Base-by-base conservation (phyloP, 2,888 invertebrate genomes). In the Drosophila meridionalis region DNA sequence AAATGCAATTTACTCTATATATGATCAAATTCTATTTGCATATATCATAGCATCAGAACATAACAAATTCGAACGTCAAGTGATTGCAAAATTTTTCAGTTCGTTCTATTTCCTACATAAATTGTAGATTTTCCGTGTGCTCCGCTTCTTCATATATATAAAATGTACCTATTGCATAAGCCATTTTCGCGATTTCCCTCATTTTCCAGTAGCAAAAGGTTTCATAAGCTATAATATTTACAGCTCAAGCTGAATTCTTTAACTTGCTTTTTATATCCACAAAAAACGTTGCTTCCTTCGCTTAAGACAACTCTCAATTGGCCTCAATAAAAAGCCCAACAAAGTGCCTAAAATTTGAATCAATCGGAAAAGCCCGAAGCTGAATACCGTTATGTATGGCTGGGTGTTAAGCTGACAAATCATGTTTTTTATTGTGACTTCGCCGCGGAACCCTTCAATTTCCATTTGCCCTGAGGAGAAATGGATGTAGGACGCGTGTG, bases 371-470 rank as follows among this genome's bases (percentile, higher is more conserved):
- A 38, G 1, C 20, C 48, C 58, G 40, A 63, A 75, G 53, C 30
- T 58, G 52, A 77, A 71, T 68, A 67, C 26, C 40, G 30, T 62
- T 76, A 80, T 60, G 62, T 71, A 83, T 76, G 76, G 82, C 52
- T 40, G 85, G 82, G 92, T 92, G 92, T 90, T 82, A 91, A 92
- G 73, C 92, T 92, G 92, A 89, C 92, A 92, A 92, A 92, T 92
- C 92, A 91, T 90, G 83, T 86, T 81, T 70, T 89, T 92, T 92
- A 92, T 92, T 90, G 78, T 78, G 66, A 79, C 66, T 85, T 76
- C 82, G 67, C 64, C 60, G 70, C 55, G 64, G 30, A 80, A 78
- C 72, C 73, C 80, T 75, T 83, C 82, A 26, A 12, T 9, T n/a
- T 50, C 9, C 32, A 32, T 28, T 30, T 30, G 30, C 4, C 48